Evolutionary conservation across 2,113 vertebrate species (phyloP), one percentile per base, ranked within the genome.

Genomic region (Indicator indicator): DNA sequence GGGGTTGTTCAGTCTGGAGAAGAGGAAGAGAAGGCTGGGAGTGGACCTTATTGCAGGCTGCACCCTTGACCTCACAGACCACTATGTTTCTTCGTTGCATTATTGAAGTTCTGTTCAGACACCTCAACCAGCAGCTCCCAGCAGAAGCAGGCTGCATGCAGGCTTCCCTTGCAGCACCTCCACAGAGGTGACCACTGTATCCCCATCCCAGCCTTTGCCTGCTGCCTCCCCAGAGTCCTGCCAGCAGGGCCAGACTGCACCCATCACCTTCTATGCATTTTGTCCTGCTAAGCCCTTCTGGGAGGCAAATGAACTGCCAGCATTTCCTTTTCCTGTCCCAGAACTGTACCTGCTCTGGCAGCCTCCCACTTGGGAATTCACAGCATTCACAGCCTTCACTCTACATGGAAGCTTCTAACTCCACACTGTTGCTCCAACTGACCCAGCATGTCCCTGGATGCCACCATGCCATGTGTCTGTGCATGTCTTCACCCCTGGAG

Each of bases 241-340:
- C 19, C 74, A 40, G 59, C 23, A 44, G 12, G 52, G 18, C 44
- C 52, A 26, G 20, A 54, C 60, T 86, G 48, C 58, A 23, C 19
- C 28, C 21, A 0, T 55, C 75, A 55, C 42, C 33, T 75, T 38
- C 63, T 32, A 38, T 36, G 59, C 33, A n/a, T 50, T 36, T n/a
- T 11, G 62, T 20, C n/a, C 78, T 4, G 1, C 46, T 38, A 30
- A 30, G 16, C 2, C 0, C 38, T 21, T 24, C 5, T 0, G 0
- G 79, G 70, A 48, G 52, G 42, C 62, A 59, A 46, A 64, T 16
- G 59, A 71, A 67, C 24, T 5, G 1, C 58, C 62, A 30, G 7
- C 33, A 16, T 74, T 81, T 68, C 24, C 28, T 62, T 50, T 78
- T 70, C 13, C n/a, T 32, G 5, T 21, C 16, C 23, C 58, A 18